Evolutionary conservation across 2,113 vertebrate genomes (phyloP).

Genomic region (Formicarius rufipectus): DNA sequence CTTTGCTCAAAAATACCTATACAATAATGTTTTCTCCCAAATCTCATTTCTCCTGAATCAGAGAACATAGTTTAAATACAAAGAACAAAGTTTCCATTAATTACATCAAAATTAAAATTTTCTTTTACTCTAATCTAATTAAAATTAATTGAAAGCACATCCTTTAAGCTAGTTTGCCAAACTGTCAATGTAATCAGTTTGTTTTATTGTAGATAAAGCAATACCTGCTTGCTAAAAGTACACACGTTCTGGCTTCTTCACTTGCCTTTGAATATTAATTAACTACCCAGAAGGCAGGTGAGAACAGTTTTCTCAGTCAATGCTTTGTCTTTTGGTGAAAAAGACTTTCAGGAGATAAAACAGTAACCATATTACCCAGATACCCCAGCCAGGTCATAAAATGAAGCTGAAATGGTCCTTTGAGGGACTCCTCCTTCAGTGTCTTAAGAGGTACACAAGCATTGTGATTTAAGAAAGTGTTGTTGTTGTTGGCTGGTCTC

Average conservation of each 20-base stretch:
- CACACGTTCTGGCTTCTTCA: not conserved
- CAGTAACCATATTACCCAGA: not conserved
- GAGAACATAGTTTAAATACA: not conserved
- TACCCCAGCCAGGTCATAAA: not conserved
- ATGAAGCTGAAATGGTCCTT: not conserved
- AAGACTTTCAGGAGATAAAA: not conserved
- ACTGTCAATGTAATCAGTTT: conserved; percentile 36
- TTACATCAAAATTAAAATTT: conserved; percentile 46
- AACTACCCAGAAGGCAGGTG: not conserved
- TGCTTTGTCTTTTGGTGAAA: not conserved
- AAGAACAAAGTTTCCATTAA: conserved; percentile 2
- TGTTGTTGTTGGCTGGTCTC: too few species aligned
- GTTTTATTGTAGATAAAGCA: conserved; percentile 35
- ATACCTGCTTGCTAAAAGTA: conserved; percentile 2
- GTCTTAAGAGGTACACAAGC: not conserved
- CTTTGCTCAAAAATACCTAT: not conserved
- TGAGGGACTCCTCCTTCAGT: not conserved
- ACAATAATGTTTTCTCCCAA: not conserved
- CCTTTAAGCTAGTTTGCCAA: conserved; percentile 5
- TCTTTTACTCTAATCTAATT: conserved; percentile 37
- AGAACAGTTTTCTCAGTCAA: not conserved
- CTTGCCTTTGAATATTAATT: conserved; percentile 27
- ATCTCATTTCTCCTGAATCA: conserved; percentile 20
- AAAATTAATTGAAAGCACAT: conserved; percentile 47
- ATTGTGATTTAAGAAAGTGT: not conserved